These are phyloP conservation scores for Penaeus monodon DNA, from an alignment of 2,888 invertebrate genomes.

Conservation along the genomic window DNA sequence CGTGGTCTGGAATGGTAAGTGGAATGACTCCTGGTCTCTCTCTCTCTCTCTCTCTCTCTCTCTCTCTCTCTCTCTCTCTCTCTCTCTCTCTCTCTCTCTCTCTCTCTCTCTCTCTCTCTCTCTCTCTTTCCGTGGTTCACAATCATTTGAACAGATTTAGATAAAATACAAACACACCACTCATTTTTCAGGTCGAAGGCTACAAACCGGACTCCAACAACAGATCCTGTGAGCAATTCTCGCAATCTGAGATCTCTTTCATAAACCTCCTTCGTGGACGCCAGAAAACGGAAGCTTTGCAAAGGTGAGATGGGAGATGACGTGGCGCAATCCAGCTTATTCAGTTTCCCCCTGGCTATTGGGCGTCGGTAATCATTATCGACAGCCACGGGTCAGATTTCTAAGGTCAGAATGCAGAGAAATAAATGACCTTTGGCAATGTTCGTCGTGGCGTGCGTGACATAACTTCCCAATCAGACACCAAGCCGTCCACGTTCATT, in stretches of 20 bases:
- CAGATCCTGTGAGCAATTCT: not conserved
- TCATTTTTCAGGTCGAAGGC: conserved; percentile 1
- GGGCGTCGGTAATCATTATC: too few relatives aligned
- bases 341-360: too few relatives aligned
- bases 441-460: too few relatives aligned
- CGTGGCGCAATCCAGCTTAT: too few relatives aligned
- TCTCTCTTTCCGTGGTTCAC: not conserved
- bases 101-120: not conserved
- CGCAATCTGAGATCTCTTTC: conserved; percentile 14
- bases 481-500: too few relatives aligned
- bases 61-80: not conserved
- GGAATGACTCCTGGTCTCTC: not conserved
- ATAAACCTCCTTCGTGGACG: not conserved
- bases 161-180: not conserved
- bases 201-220: not conserved
- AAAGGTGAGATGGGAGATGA: not conserved
- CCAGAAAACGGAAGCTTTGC: not conserved
- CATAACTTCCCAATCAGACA: too few relatives aligned
- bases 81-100: not conserved
- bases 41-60: not conserved
- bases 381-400: too few relatives aligned
- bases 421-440: too few relatives aligned
- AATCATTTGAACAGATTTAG: not conserved
- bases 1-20: conserved; percentile 32
- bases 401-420: too few relatives aligned